These are phyloP conservation scores for Sternarchorhynchus goeldii DNA, from an alignment of 2,797 vertebrate genomes.

Conservation along the genomic window DNA sequence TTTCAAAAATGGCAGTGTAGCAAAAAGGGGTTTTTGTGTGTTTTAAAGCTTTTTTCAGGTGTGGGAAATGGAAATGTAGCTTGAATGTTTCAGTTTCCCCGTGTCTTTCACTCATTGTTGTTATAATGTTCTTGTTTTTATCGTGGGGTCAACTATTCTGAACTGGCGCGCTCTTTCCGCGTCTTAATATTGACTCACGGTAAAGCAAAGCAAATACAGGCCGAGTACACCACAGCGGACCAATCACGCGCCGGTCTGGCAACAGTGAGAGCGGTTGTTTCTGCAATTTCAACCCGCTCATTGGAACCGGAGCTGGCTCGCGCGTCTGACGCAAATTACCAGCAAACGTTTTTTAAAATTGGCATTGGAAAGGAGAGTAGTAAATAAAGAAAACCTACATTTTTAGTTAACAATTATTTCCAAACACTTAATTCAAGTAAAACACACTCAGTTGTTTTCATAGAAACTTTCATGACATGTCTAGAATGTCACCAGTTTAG, in stretches of 20 bases:
- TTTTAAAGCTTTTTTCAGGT: too few relatives aligned
- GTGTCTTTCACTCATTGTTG: background rate
- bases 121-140: constrained; percentile 17
- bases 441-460: background rate
- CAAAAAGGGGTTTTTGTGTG: too few relatives aligned
- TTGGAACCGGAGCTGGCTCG: constrained; percentile 58
- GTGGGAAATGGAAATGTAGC: too few relatives aligned
- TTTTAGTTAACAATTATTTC: too few relatives aligned
- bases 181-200: constrained; percentile 68
- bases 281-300: constrained; percentile 33
- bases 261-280: constrained; percentile 66
- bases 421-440: background rate
- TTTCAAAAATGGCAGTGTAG: background rate
- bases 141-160: constrained; percentile 44
- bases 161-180: constrained; percentile 36
- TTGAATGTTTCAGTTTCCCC: too few relatives aligned
- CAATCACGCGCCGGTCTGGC: constrained; percentile 46
- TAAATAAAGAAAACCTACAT: too few relatives aligned
- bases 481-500: constrained; percentile 48
- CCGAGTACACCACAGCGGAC: constrained; percentile 47
- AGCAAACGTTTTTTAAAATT: constrained; percentile 31
- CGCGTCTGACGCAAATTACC: constrained; percentile 60
- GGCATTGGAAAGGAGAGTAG: background rate
- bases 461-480: constrained; percentile 47
- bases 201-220: constrained; percentile 61